Conservation (phyloP, 2,888 invertebrate genomes). For the Habroteleia sp. region DNA sequence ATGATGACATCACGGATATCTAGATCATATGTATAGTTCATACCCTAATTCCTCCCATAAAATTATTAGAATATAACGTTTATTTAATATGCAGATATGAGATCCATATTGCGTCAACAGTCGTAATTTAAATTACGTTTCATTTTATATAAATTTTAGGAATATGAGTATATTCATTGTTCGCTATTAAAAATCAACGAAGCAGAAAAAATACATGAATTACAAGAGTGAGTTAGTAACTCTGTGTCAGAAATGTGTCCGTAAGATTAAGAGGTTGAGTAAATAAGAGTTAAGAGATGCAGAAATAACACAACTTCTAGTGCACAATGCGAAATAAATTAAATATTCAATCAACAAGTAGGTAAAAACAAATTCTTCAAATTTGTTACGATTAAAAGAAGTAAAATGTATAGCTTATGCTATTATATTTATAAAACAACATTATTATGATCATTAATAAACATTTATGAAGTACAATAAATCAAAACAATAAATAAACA, state of each 20-base stretch:
- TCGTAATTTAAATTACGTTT: conserved; percentile 22
- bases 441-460: too few relatives aligned
- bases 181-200: conserved; percentile 47
- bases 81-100: background rate
- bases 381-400: too few relatives aligned
- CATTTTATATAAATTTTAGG: conserved; percentile 13
- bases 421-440: too few relatives aligned
- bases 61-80: conserved; percentile 28
- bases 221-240: conserved; percentile 43
- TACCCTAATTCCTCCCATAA: conserved; percentile 1
- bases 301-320: conserved; percentile 38
- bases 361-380: too few relatives aligned
- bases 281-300: conserved; percentile 52
- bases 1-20: conserved; percentile 6
- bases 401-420: too few relatives aligned
- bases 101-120: conserved; percentile 17
- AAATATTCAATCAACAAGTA: too few relatives aligned
- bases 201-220: conserved; percentile 36
- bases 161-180: conserved; percentile 16
- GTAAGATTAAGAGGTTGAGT: conserved; percentile 53
- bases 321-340: conserved; percentile 7
- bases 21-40: conserved; percentile 22
- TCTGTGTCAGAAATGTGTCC: conserved; percentile 50
- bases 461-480: too few relatives aligned
- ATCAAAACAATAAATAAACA: too few relatives aligned